Conservation (phyloP, 2,113 vertebrate species). For the Tachycineta bicolor region DNA sequence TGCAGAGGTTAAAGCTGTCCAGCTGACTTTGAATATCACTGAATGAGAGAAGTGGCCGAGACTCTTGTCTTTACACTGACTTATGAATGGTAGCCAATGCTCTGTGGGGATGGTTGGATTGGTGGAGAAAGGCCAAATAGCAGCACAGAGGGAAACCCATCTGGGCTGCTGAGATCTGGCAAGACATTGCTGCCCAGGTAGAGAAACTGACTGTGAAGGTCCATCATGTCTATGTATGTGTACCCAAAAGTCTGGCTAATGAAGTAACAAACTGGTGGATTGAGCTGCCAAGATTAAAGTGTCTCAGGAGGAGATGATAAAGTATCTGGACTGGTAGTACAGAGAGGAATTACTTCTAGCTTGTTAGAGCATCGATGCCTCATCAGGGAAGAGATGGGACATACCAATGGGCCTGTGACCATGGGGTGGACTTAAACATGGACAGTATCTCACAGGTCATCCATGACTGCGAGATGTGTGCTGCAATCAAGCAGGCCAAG, state of each 20-base stretch:
- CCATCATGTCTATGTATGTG: fast-evolving
- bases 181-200: fast-evolving
- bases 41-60: background rate
- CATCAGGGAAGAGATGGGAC: background rate
- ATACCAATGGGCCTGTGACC: fast-evolving
- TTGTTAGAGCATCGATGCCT: fast-evolving
- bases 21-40: background rate
- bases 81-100: background rate
- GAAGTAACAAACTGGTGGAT: background rate
- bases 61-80: background rate
- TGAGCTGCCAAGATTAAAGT: background rate
- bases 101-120: background rate
- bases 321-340: background rate
- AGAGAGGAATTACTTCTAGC: background rate
- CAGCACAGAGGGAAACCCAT: background rate
- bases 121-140: background rate
- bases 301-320: background rate
- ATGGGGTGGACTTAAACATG: background rate
- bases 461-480: fast-evolving
- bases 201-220: background rate
- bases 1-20: background rate
- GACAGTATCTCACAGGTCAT: background rate
- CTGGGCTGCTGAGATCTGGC: background rate
- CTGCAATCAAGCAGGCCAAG: background rate
- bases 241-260: background rate